Percentiles rank a stretch among this genome's conserved stretches.
These are phyloP conservation scores for Tryphoninae sp. DNA, from an alignment of 2,888 invertebrate genomes.

Conservation along the genomic window DNA sequence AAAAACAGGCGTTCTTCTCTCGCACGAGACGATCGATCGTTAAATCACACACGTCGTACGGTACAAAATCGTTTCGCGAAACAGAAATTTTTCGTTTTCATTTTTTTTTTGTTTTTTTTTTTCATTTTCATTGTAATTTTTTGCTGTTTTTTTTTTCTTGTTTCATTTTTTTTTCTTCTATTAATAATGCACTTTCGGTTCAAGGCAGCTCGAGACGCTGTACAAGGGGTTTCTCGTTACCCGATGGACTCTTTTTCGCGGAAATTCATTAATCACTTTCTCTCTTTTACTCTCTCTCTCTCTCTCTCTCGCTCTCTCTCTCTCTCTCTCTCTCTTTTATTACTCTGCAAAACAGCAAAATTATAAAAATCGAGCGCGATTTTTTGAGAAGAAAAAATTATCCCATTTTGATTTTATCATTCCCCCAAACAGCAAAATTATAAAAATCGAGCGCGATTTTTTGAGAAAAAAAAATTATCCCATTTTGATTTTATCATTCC, in stretches of 20 bases:
- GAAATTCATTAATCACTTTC: conserved; percentile 53
- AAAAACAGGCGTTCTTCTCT: conserved; percentile 65
- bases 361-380: conserved; percentile 53
- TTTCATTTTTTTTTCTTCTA: conserved; percentile 61
- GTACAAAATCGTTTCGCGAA: conserved; percentile 34
- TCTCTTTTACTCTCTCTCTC: background rate
- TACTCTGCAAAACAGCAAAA: conserved; percentile 58
- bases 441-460: conserved; percentile 52
- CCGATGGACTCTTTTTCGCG: conserved; percentile 64
- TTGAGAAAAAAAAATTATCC: conserved; percentile 27
- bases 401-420: background rate
- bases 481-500: background rate
- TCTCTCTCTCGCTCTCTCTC: conserved; percentile 33
- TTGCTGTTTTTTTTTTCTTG: conserved; percentile 39
- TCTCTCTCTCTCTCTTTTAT: conserved; percentile 1
- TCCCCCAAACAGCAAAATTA: conserved; percentile 60
- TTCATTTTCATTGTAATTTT: conserved; percentile 27
- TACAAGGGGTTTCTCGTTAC: conserved; percentile 76
- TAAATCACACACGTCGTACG: conserved; percentile 55
- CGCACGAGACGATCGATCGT: conserved; percentile 65
- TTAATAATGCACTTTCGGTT: conserved; percentile 81
- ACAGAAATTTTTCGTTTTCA: no score
- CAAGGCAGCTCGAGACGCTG: conserved; percentile 80
- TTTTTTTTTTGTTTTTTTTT: conserved; percentile 25
- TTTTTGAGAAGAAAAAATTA: conserved; percentile 31